Conservation (phyloP, 2,888 invertebrate species). For the Machimus rusticus region DNA sequence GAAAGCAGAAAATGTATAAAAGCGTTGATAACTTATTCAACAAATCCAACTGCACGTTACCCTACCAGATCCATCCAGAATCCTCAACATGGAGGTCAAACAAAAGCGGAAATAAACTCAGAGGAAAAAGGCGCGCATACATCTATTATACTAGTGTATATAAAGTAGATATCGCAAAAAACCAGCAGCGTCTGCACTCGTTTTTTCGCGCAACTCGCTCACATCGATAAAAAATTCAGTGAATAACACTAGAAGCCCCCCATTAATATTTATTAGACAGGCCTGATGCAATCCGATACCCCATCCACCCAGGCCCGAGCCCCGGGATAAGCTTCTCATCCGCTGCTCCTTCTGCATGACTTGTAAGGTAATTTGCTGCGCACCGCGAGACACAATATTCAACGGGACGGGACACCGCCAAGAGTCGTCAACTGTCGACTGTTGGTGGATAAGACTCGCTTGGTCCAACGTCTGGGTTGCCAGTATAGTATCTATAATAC, state of each 20-base stretch:
- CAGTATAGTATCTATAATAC: background rate
- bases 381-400: constrained; percentile 5
- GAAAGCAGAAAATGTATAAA: background rate
- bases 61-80: background rate
- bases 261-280: constrained; percentile 33
- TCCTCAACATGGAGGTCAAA: background rate
- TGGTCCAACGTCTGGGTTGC: background rate
- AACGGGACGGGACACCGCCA: background rate
- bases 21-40: background rate
- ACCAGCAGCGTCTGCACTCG: background rate
- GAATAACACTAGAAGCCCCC: background rate
- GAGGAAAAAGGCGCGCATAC: background rate
- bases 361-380: constrained; percentile 29
- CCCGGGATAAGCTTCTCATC: constrained; percentile 10
- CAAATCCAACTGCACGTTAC: background rate
- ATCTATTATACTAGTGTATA: background rate
- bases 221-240: constrained; percentile 4
- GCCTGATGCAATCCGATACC: constrained; percentile 29
- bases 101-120: background rate
- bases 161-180: background rate
- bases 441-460: background rate
- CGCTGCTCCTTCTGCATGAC: constrained; percentile 6
- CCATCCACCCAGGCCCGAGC: constrained; percentile 8
- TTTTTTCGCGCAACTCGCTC: background rate
- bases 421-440: background rate